Evolutionary conservation across 2,797 vertebrate species (phyloP), one percentile per base, ranked within the genome.

Genomic region (Acrocephalus scirpaceus): DNA sequence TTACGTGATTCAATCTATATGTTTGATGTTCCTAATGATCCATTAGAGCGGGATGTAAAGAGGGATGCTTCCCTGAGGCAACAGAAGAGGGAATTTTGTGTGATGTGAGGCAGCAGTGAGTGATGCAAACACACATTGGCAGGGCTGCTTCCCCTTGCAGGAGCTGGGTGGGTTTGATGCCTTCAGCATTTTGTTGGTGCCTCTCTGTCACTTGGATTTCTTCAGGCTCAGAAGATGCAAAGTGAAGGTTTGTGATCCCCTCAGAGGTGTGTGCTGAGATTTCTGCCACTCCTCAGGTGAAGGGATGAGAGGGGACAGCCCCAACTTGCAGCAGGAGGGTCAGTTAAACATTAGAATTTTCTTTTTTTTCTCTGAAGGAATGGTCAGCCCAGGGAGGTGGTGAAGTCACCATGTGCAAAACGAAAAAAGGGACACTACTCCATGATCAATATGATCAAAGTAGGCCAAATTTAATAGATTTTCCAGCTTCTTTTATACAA

Each of bases 11-110:
- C 58, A 56, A 42, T 96, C 94, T 95, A 94, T 84, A 70, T 82
- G 90, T 91, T 94, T 96, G 96, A 87, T 96, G 64, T 95, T 93
- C 79, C 88, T 91, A 56, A 89, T 57, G 45, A 77, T 17, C 92
- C 95, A 94, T 91, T 90, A 80, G 90, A 15, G 70, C 91, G 3
- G 95, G 94, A 88, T 92, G 85, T 85, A 91, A 90, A 91, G 73
- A 87, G 22, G 38, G 81, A 86, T 95, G 88, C 82, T 71, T 73
- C 74, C 61, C 58, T 20, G 48, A 51, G 50, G 92, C 86, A 76
- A 83, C 86, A 53, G 78, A 87, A 67, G 82, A 82, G n/a, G 7
- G 83, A 67, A 77, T 77, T 92, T 80, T 87, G 89, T 79, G 91
- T 8, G 54, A 86, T 79, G 91, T 8, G 54, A 86, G 73, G 0